These are phyloP conservation scores for Cassiopea xamachana DNA, from an alignment of 30 jellyfish, hydroid and myxozoan species.

Conservation along the genomic window DNA sequence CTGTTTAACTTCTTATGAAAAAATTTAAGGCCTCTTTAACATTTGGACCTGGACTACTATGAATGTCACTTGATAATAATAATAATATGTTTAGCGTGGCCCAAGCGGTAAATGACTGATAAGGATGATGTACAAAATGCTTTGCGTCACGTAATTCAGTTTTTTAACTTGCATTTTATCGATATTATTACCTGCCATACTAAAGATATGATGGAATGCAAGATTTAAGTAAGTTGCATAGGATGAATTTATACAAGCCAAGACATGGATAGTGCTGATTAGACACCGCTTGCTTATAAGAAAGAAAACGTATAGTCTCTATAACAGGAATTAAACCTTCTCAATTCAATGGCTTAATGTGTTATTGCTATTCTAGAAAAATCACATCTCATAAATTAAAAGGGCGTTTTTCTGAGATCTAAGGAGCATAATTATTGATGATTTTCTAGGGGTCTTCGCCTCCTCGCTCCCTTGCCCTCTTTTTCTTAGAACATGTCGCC, in stretches of 20 bases:
- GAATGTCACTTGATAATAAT: constrained; percentile 18
- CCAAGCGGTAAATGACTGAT: not conserved
- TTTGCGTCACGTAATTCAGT: not conserved
- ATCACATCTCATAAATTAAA: too few relatives aligned
- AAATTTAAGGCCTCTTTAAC: not conserved
- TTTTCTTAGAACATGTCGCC: too few relatives aligned
- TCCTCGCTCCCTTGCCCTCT: too few relatives aligned
- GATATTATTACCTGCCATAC: not conserved
- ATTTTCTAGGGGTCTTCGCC: too few relatives aligned
- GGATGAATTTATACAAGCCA: not conserved
- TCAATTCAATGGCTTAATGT: too few relatives aligned
- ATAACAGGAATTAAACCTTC: too few relatives aligned
- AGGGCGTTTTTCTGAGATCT: too few relatives aligned
- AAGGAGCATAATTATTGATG: too few relatives aligned
- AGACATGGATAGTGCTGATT: not conserved
- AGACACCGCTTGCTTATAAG: too few relatives aligned
- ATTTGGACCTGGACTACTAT: constrained; percentile 12
- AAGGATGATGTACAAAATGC: constrained; percentile 18
- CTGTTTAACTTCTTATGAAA: not conserved
- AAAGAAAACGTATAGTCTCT: too few relatives aligned
- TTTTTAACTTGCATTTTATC: constrained; percentile 9
- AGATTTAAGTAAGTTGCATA: not conserved
- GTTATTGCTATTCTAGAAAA: too few relatives aligned
- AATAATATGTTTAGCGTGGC: constrained; percentile 24
- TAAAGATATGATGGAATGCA: not conserved